A percentile compares a stretch with the other conserved stretches of the same genome.
These are phyloP conservation scores for Tuta absoluta DNA, from an alignment of 2,888 invertebrate genomes.

Conservation along the genomic window DNA sequence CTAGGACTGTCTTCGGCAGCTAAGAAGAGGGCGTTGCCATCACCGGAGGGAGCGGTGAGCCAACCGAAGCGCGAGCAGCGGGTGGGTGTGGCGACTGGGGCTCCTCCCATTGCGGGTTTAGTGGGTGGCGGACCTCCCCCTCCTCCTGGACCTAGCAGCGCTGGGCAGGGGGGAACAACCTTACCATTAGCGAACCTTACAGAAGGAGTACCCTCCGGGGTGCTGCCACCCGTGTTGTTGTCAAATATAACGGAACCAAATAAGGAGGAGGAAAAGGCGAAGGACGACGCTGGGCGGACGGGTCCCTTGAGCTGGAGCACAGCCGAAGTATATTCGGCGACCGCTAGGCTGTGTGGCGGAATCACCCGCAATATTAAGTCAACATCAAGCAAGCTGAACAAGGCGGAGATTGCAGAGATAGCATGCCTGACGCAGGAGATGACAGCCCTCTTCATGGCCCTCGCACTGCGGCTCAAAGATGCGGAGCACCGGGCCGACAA, in stretches of 20 bases:
- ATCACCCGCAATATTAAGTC: not conserved
- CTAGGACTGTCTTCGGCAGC: too few species aligned
- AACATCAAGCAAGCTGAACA: not conserved
- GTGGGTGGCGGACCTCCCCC: not conserved
- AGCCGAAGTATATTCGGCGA: not conserved
- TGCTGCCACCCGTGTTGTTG: not conserved
- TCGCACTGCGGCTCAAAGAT: not conserved
- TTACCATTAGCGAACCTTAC: too few species aligned
- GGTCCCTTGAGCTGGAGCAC: not conserved
- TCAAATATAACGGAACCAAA: too few species aligned
- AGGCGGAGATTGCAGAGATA: not conserved
- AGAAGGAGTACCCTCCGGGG: not conserved
- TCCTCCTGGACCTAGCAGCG: too few species aligned
- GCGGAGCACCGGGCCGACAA: not conserved
- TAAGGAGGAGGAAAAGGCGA: not conserved
- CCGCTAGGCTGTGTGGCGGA: not conserved
- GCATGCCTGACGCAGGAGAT: not conserved
- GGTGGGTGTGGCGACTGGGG: not conserved
- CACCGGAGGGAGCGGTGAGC: not conserved
- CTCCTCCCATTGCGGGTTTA: not conserved
- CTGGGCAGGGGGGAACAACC: not conserved
- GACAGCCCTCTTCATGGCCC: not conserved
- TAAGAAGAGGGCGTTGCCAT: not conserved
- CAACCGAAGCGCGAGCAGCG: not conserved
- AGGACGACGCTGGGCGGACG: too few species aligned